phyloP scores from a whole-genome alignment of 2,797 vertebrate species.

The Arrhamphus sclerolepis region DNA sequence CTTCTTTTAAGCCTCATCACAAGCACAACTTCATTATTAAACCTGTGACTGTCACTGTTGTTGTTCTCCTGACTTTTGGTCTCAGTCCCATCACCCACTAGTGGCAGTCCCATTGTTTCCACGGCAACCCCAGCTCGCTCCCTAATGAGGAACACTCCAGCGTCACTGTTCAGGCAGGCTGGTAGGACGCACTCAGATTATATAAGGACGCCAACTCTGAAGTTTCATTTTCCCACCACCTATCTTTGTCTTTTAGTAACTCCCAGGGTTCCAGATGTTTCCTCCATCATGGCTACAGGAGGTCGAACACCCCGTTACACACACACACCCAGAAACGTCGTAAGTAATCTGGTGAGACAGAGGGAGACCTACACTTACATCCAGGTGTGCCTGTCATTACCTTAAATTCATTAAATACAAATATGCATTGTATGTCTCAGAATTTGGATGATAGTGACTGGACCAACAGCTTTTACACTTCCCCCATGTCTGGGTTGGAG shows the following conservation, averaged over 20 bases:
- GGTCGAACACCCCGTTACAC: slow-evolving; percentile 82
- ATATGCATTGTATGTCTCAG: slow-evolving; percentile 36
- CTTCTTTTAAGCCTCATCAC: too few species aligned
- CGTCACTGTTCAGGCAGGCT: slow-evolving; percentile 83
- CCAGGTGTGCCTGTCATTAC: background rate
- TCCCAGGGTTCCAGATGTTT: slow-evolving; percentile 83
- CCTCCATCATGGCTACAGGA: slow-evolving; percentile 83
- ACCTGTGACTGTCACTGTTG: background rate
- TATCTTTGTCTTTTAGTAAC: slow-evolving; percentile 54
- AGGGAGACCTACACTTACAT: background rate
- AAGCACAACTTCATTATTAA: too few species aligned
- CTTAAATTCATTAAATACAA: background rate
- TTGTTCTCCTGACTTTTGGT: slow-evolving; percentile 48
- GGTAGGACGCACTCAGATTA: slow-evolving; percentile 73
- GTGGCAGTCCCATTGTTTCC: slow-evolving; percentile 55
- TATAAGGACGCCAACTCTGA: background rate
- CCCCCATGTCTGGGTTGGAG: slow-evolving; percentile 81
- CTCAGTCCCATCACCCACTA: slow-evolving; percentile 74
- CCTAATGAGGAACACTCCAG: slow-evolving; percentile 82
- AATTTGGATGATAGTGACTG: slow-evolving; percentile 91
- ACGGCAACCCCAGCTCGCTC: slow-evolving; percentile 78
- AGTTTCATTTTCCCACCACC: background rate
- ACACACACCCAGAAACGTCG: slow-evolving; percentile 77
- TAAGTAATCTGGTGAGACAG: slow-evolving; percentile 51
- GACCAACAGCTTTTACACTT: slow-evolving; percentile 81